These are phyloP conservation scores for Bombyx huttoni DNA, from an alignment of 2,888 invertebrate species.

Conservation along the genomic window DNA sequence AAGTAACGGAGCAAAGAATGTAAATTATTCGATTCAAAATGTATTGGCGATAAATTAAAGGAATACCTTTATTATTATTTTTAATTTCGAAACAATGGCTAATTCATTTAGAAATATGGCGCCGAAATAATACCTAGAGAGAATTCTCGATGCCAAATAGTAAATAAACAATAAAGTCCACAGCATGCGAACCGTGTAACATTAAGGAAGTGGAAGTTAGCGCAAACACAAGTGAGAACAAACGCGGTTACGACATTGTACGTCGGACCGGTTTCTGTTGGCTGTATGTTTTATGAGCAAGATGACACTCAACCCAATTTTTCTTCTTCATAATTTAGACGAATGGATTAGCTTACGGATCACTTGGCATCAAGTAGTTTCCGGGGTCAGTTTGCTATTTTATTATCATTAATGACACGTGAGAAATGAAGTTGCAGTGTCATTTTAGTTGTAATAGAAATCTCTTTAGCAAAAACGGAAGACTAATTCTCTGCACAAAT, in stretches of 20 bases:
- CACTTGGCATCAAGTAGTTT: too few relatives aligned
- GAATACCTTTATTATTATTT: not conserved
- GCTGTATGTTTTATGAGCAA: not conserved
- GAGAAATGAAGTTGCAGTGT: too few relatives aligned
- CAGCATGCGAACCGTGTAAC: conserved; percentile 8
- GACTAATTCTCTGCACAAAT: too few relatives aligned
- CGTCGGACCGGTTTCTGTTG: conserved; percentile 2
- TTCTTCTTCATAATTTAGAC: not conserved
- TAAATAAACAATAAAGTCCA: not conserved
- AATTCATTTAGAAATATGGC: too few relatives aligned
- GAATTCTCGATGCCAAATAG: not conserved
- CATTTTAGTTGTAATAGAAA: too few relatives aligned
- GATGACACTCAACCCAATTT: not conserved
- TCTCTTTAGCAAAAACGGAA: too few relatives aligned
- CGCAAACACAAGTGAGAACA: conserved; percentile 10
- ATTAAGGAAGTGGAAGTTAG: conserved; percentile 13
- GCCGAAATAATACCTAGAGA: not conserved
- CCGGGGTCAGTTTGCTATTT: too few relatives aligned
- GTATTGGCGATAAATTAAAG: too few relatives aligned
- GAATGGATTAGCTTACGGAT: not conserved
- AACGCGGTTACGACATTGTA: conserved; percentile 13
- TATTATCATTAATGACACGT: too few relatives aligned
- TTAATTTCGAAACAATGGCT: not conserved
- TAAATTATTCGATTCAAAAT: too few relatives aligned
- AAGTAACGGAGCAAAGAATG: too few relatives aligned